Evolutionary conservation across 2,888 invertebrate genomes (phyloP), one percentile per base, ranked within the genome.

Genomic region (Acronicta psi): DNA sequence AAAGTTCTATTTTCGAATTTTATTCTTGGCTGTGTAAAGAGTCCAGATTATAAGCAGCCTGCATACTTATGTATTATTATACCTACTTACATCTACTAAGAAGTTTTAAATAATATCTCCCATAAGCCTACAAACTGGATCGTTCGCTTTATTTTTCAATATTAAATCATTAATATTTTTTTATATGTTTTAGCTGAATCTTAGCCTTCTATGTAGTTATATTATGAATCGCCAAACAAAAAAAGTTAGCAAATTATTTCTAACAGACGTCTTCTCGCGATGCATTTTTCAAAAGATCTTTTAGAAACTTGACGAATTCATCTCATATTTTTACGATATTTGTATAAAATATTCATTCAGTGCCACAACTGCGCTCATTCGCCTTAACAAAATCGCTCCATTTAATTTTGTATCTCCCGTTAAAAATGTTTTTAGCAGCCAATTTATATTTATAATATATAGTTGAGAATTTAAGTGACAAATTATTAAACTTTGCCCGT

Each of bases 261-360:
- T 11, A 11, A 38, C 13, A 44, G 6, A 31, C 29, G 16, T 47
- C 25, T 49, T 31, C 16, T 40, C 36, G 38, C 25, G 36, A 16
- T 29, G 36, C 46, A 42, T 43, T 17, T 36, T 25, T 45, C 45
- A 50, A n/a, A n/a, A 54, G 34, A 29, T 31, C 16, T 53, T 31
- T 37, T 16, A 11, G 16, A 38, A 42, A 37, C 17, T 20, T 25
- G 54, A 36, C 29, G 16, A 37, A 59, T 59, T 66, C 53, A 47
- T 44, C 31, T 59, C 16, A 66, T 66, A 51, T 55, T 59, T 59
- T 59, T 37, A 37, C n/a, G 40, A 47, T 31, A 16, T 13, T 5
- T 38, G 43, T 34, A 17, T 52, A 55, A 56, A 60, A 55, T 60
- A 66, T 60, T 47, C 31, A 60, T 52, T 60, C 50, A 20, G 36